Percentiles rank a stretch among this genome's conserved stretches.
These are phyloP conservation scores for Trachurus trachurus DNA, from an alignment of 2,797 vertebrate genomes.

Conservation along the genomic window DNA sequence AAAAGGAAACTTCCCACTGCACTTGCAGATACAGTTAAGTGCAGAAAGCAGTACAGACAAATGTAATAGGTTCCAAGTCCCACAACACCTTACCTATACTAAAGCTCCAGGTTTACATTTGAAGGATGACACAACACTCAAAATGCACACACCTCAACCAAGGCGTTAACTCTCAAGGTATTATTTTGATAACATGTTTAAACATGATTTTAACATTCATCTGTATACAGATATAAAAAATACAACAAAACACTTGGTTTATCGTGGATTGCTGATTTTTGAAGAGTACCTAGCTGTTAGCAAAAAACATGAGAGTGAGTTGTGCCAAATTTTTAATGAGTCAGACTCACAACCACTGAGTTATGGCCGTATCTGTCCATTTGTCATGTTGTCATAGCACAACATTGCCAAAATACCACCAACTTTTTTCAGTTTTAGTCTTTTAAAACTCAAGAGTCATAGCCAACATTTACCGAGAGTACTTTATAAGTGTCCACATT, in stretches of 20 bases:
- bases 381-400: slow-evolving; percentile 9
- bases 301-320: slow-evolving; percentile 2
- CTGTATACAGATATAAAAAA: neutral
- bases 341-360: neutral
- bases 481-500: neutral
- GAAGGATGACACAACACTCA: neutral
- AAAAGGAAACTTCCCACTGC: slow-evolving; percentile 11
- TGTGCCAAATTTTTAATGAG: slow-evolving; percentile 22
- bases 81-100: neutral
- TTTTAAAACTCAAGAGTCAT: slow-evolving; percentile 8
- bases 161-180: slow-evolving; percentile 1
- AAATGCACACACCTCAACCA: neutral
- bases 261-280: neutral
- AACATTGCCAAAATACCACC: slow-evolving; percentile 21
- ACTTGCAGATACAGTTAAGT: slow-evolving; percentile 25
- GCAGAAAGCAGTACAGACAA: neutral
- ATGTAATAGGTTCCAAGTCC: slow-evolving; percentile 33
- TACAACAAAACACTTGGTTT: neutral
- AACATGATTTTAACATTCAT: neutral
- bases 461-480: neutral
- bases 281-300: neutral
- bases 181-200: slow-evolving; percentile 22
- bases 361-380: neutral
- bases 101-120: slow-evolving; percentile 22
- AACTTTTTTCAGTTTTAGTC: neutral